Evolutionary conservation across 1,140 invertebrate genomes (phyloP).

Genomic region (Calliopsis andreniformis): DNA sequence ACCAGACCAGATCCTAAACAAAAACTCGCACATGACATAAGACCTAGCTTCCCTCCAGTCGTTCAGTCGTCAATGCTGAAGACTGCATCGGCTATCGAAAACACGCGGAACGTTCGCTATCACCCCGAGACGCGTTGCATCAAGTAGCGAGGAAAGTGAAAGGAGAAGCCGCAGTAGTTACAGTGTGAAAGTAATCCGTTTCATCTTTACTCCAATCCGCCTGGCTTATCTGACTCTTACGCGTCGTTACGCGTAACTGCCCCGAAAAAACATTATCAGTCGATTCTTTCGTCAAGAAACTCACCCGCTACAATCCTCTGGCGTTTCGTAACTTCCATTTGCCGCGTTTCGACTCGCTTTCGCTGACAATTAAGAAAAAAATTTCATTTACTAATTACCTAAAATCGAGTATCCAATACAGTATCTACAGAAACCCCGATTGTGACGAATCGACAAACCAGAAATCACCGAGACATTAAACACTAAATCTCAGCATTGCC

Average conservation of each 20-base stretch:
- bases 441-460: neutral
- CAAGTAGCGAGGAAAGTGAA: constrained; percentile 68
- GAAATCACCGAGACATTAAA: neutral
- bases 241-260: constrained; percentile 20
- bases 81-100: neutral
- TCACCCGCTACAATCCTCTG: neutral
- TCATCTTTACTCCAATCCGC: constrained; percentile 58
- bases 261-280: neutral
- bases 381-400: neutral
- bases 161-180: constrained; percentile 71
- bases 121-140: constrained; percentile 6
- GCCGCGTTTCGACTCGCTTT: neutral
- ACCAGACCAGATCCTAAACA: too few relatives aligned
- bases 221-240: constrained; percentile 36
- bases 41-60: too few relatives aligned
- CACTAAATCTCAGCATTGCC: neutral
- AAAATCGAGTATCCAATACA: neutral
- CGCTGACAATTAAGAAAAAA: neutral
- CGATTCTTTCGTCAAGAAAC: neutral
- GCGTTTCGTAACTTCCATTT: constrained; percentile 28
- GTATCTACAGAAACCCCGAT: neutral
- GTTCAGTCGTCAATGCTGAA: neutral
- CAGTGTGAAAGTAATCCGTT: constrained; percentile 69
- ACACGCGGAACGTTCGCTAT: constrained; percentile 33
- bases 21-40: too few relatives aligned